phyloP scores from a whole-genome alignment of 2,888 invertebrate species.

The Hemithea aestivaria region DNA sequence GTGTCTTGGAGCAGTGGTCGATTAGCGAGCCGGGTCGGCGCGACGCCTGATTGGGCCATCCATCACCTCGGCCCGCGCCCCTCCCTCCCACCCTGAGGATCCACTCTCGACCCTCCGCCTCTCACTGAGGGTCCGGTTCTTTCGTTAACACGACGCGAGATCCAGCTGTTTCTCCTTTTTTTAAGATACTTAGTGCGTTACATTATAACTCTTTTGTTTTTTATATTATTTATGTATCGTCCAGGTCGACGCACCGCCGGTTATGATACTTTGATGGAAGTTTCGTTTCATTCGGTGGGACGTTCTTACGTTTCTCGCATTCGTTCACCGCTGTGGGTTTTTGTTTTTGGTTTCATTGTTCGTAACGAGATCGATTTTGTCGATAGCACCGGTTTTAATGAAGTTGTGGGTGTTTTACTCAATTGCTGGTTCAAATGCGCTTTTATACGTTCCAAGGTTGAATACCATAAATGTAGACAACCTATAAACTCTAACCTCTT shows the following conservation, averaged over 20 bases:
- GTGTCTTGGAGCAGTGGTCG: slow-evolving; percentile 71
- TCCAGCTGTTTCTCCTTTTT: slow-evolving; percentile 74
- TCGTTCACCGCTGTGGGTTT: slow-evolving; percentile 69
- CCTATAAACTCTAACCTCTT: too few species aligned
- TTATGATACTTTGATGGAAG: slow-evolving; percentile 77
- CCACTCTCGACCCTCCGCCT: slow-evolving; percentile 33
- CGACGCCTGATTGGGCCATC: slow-evolving; percentile 80
- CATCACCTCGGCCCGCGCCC: slow-evolving; percentile 66
- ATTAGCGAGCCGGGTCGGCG: slow-evolving; percentile 72
- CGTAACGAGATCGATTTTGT: slow-evolving; percentile 73
- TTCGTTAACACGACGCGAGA: slow-evolving; percentile 66
- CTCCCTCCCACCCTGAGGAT: slow-evolving; percentile 47
- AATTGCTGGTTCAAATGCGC: slow-evolving; percentile 40
- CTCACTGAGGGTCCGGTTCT: slow-evolving; percentile 29
- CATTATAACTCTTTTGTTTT: slow-evolving; percentile 74
- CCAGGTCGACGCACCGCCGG: slow-evolving; percentile 71
- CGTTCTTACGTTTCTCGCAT: slow-evolving; percentile 74
- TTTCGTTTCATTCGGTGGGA: slow-evolving; percentile 73
- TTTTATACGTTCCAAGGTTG: slow-evolving; percentile 34
- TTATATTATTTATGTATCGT: slow-evolving; percentile 59
- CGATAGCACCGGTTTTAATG: slow-evolving; percentile 71
- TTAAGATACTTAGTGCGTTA: slow-evolving; percentile 77
- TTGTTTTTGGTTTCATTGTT: slow-evolving; percentile 75
- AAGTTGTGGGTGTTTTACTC: slow-evolving; percentile 68
- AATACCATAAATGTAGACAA: slow-evolving; percentile 22